Conservation (phyloP, 2,888 invertebrate species). For the Cylindroiulus punctatus region DNA sequence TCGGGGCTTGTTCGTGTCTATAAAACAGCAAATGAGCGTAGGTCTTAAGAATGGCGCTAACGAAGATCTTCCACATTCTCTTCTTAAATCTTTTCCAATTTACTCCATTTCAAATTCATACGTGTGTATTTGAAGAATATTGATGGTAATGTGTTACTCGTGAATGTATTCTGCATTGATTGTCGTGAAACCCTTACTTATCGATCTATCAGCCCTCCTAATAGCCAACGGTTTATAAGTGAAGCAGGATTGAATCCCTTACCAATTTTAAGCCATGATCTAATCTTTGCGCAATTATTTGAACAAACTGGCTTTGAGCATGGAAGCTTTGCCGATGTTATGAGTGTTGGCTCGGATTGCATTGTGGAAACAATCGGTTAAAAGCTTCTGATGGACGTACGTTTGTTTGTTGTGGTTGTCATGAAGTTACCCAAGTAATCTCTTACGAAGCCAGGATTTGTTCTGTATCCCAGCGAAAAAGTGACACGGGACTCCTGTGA, state of each 20-base stretch:
- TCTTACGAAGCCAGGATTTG: not conserved
- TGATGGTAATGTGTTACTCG: slow-evolving; percentile 35
- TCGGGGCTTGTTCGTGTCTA: not conserved
- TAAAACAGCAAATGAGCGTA: not conserved
- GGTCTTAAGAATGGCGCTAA: not conserved
- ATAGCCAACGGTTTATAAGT: not conserved
- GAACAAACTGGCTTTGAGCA: not conserved
- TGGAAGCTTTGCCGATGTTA: not conserved
- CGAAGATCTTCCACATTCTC: slow-evolving; percentile 7
- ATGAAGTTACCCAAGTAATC: not conserved
- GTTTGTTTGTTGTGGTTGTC: not conserved
- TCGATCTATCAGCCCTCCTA: not conserved
- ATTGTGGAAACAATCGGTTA: not conserved
- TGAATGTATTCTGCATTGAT: slow-evolving; percentile 1
- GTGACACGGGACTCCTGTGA: not conserved
- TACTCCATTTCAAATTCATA: slow-evolving; percentile 18
- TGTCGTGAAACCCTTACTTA: slow-evolving; percentile 19
- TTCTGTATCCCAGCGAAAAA: not conserved
- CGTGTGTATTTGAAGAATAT: slow-evolving; percentile 15
- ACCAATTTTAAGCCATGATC: not conserved
- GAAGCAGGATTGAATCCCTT: not conserved
- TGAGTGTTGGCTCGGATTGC: not conserved
- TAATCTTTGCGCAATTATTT: slow-evolving; percentile 12
- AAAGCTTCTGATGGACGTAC: not conserved
- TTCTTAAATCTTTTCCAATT: not conserved